A percentile compares a stretch with the other conserved stretches of the same genome.
Evolutionary conservation across 2,797 vertebrate genomes (phyloP).

Genomic region (Xiphorhynchus erythropygius): DNA sequence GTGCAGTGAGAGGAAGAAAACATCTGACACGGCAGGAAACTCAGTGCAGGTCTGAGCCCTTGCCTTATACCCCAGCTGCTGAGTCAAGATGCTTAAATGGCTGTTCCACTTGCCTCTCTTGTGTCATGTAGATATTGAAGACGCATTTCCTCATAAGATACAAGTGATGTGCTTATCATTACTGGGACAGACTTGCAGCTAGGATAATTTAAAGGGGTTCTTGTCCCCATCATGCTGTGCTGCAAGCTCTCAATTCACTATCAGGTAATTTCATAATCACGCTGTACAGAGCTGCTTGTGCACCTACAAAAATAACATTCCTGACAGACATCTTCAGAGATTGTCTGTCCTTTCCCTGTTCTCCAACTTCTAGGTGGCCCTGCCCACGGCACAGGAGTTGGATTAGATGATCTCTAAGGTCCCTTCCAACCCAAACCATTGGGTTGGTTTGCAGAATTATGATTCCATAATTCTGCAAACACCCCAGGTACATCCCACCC

Average conservation of each 20-base stretch:
- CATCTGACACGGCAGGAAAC: neutral
- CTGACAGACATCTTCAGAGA: neutral
- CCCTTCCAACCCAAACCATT: neutral
- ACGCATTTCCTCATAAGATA: neutral
- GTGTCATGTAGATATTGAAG: neutral
- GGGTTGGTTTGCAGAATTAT: too few relatives aligned
- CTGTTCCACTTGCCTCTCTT: neutral
- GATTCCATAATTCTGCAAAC: neutral
- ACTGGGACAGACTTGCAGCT: neutral
- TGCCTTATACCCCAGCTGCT: neutral
- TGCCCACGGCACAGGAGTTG: neutral
- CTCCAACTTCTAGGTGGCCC: neutral
- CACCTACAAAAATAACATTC: neutral
- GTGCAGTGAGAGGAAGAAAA: neutral
- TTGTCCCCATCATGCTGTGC: neutral
- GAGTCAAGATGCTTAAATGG: neutral
- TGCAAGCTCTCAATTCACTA: neutral
- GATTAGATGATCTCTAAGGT: neutral
- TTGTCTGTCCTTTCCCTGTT: neutral
- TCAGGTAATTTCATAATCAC: rapidly evolving
- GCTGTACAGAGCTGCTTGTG: neutral
- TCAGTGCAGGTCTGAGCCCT: neutral
- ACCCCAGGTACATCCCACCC: neutral
- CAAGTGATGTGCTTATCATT: neutral
- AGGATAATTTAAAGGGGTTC: neutral